These are phyloP conservation scores for Actenoides hombroni DNA, from an alignment of 2,113 vertebrate genomes.

Conservation along the genomic window DNA sequence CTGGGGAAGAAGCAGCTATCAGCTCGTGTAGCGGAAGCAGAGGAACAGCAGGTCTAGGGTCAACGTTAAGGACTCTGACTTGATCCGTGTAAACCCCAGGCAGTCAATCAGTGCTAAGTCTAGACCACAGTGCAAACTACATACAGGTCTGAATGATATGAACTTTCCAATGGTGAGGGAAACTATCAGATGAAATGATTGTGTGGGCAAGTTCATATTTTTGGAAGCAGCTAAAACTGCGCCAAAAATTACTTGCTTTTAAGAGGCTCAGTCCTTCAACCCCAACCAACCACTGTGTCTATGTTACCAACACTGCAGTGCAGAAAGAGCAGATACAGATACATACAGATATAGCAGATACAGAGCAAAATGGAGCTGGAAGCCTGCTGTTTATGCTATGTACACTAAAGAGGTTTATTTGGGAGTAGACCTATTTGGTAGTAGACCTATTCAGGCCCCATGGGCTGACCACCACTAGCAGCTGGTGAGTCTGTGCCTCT, in stretches of 20 bases:
- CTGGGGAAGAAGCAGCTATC: neutral
- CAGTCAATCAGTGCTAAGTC: neutral
- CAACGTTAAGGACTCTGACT: neutral
- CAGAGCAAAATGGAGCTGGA: fast-evolving
- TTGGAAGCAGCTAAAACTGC: neutral
- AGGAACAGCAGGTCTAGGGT: neutral
- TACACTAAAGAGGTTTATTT: neutral
- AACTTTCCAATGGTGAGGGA: neutral
- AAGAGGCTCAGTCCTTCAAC: neutral
- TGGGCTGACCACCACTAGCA: neutral
- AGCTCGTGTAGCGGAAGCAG: neutral
- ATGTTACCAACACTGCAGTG: neutral
- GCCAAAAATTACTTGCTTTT: neutral
- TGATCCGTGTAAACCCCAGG: neutral
- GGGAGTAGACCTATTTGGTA: neutral
- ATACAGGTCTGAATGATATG: neutral
- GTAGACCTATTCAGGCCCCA: neutral
- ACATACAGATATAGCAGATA: too few species aligned
- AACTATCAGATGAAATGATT: neutral
- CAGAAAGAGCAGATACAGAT: neutral
- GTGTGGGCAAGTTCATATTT: neutral
- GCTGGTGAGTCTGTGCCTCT: neutral
- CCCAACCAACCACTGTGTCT: neutral
- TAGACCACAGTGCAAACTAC: neutral
- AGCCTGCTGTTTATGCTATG: neutral